These are phyloP conservation scores for Rhinoderma darwinii DNA, from an alignment of 2,113 vertebrate genomes.

Conservation along the genomic window DNA sequence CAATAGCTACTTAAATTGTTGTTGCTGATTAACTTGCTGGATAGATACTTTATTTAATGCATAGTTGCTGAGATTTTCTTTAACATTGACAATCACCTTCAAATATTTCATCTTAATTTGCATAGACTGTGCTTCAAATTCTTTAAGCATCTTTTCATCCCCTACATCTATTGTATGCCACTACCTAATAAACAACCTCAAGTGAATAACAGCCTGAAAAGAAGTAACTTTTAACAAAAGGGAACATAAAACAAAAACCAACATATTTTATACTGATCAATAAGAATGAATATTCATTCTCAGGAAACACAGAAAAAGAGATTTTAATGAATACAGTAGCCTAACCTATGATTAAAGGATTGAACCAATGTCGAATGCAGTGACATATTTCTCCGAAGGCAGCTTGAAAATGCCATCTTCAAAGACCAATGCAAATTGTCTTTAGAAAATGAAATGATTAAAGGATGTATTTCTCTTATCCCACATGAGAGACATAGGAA, in stretches of 20 bases:
- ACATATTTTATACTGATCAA: not conserved
- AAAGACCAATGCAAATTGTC: constrained; percentile 68
- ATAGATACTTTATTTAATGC: too few species aligned
- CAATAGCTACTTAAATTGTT: too few species aligned
- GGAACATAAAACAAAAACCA: not conserved
- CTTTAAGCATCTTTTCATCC: not conserved
- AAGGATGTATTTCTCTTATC: constrained; percentile 71
- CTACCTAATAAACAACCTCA: not conserved
- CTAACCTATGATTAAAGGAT: constrained; percentile 37
- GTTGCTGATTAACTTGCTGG: too few species aligned
- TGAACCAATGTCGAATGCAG: constrained; percentile 40
- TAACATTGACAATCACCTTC: too few species aligned
- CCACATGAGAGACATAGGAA: constrained; percentile 68
- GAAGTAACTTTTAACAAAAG: not conserved
- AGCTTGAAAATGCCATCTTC: constrained; percentile 64
- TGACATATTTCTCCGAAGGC: constrained; percentile 59
- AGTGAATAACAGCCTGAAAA: not conserved
- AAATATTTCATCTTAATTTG: too few species aligned
- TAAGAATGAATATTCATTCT: constrained; percentile 55
- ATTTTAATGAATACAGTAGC: constrained; percentile 47
- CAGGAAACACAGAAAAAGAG: constrained; percentile 29
- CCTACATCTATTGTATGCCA: not conserved
- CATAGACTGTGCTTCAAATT: too few species aligned
- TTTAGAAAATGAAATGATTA: constrained; percentile 75
- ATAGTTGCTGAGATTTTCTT: too few species aligned